Conservation (phyloP, 2,113 vertebrate genomes). For the Puma concolor region DNA sequence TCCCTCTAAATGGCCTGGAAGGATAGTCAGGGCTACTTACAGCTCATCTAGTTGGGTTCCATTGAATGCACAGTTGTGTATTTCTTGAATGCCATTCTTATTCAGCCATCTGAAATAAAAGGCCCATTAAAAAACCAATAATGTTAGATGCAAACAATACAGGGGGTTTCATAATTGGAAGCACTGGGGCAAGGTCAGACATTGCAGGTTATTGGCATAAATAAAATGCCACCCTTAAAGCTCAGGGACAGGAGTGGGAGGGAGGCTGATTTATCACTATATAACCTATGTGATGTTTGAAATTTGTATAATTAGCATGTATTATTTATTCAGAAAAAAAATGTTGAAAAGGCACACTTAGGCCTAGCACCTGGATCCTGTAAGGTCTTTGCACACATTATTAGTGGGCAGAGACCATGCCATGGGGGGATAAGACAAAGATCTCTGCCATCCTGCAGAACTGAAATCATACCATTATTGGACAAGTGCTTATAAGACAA, state of each 20-base stretch:
- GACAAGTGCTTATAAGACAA: slow-evolving; percentile 49
- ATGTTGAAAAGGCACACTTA: slow-evolving; percentile 25
- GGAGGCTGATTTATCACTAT: slow-evolving; percentile 17
- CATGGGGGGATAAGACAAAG: not conserved
- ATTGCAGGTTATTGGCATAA: slow-evolving; percentile 50
- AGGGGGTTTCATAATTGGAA: slow-evolving; percentile 59
- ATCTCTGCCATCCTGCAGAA: not conserved
- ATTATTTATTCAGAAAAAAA: slow-evolving; percentile 38
- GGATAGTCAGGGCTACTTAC: slow-evolving; percentile 86
- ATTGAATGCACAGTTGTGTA: slow-evolving; percentile 95
- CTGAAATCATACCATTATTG: not conserved
- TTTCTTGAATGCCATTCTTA: slow-evolving; percentile 95
- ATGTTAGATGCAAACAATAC: slow-evolving; percentile 68
- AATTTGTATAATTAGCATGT: not conserved
- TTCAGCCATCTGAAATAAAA: slow-evolving; percentile 91
- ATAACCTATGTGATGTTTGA: slow-evolving; percentile 33
- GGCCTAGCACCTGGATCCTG: not conserved
- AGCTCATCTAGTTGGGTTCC: slow-evolving; percentile 93
- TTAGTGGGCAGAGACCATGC: not conserved
- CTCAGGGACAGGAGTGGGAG: not conserved
- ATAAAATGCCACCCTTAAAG: slow-evolving; percentile 27
- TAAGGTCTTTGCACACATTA: not conserved
- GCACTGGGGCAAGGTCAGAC: slow-evolving; percentile 63
- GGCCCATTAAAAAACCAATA: slow-evolving; percentile 75
- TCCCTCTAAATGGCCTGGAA: slow-evolving; percentile 67